Conservation (phyloP, 2,888 invertebrate genomes). For the Trichacis sp. region DNA sequence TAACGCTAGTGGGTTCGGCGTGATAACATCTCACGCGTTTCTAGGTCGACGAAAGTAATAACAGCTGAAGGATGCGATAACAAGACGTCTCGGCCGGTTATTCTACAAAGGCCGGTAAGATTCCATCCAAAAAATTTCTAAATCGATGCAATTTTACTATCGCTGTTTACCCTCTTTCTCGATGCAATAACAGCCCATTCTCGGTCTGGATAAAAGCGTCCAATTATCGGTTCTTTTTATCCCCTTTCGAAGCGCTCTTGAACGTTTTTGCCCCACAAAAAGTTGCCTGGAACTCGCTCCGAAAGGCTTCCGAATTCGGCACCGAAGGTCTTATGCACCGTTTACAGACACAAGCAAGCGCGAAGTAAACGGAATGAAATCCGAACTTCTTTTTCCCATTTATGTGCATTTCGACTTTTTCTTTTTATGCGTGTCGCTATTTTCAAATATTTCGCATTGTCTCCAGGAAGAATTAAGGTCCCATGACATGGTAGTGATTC, state of each 20-base stretch:
- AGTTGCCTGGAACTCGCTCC: too few species aligned
- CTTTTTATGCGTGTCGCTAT: neutral
- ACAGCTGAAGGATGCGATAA: conserved; percentile 48
- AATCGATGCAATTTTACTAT: neutral
- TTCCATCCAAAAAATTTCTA: too few species aligned
- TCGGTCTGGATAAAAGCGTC: neutral
- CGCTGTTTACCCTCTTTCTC: too few species aligned
- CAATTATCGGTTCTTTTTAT: neutral
- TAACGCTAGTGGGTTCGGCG: conserved; percentile 34
- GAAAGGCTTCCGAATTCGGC: too few species aligned
- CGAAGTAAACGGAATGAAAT: conserved; percentile 16
- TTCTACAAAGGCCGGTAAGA: conserved; percentile 57
- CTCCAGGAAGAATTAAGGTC: too few species aligned
- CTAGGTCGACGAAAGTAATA: conserved; percentile 29
- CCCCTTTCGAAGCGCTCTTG: neutral
- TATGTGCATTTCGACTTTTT: conserved; percentile 13
- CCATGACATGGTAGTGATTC: too few species aligned
- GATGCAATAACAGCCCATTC: conserved; percentile 1
- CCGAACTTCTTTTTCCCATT: conserved; percentile 16
- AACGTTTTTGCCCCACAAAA: too few species aligned
- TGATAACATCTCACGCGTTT: conserved; percentile 41
- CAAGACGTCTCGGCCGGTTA: conserved; percentile 51
- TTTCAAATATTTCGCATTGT: too few species aligned
- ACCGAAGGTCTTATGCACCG: neutral
- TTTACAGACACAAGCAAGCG: conserved; percentile 3